Evolutionary conservation across 2,888 invertebrate genomes (phyloP), one percentile per base, ranked within the genome.

Genomic region (Zygothrica quintamaculata): DNA sequence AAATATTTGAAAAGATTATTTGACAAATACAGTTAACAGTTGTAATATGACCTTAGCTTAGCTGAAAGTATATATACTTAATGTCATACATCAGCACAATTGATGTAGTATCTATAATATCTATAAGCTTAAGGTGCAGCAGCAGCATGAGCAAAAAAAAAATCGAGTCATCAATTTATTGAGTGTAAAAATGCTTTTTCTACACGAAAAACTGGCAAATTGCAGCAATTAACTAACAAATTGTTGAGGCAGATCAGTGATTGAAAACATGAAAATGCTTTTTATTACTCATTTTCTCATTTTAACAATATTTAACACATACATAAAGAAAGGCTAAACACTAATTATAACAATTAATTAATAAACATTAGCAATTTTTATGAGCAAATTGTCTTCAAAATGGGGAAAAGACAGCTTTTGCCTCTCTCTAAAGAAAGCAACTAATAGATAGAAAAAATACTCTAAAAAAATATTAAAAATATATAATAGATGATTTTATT

Each of bases 231-330:
- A 80, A 86, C 70, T 59, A 61, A 76, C 77, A 76, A 76, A 73
- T 82, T 79, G 80, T 85, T 80, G 77, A 25, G 79, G 79, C 70
- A 85, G 79, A 85, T 85, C 86, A 79, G 86, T 70, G 62, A 74
- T 79, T 73, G n/a, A 67, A 79, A 75, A 75, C 76, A 82, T 51
- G 65, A 74, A 81, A 84, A 65, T 66, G 75, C 82, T 81, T 77
- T 84, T 81, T 71, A 64, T 67, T 42, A 66, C 29, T n/a, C n/a
- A 74, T 65, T 67, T 42, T 70, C 29, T n/a, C n/a, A n/a, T n/a
- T n/a, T n/a, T n/a, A 13, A 26, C 16, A 8, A 40, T 25, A 39
- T 39, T 1, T 29, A 60, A 29, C 26, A 39, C 22, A 22, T 43
- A 36, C 43, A 53, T 36, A 57, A 68, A 48, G 15, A 29, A 66